A percentile compares a stretch with the other conserved stretches of the same genome.
phyloP scores from a whole-genome alignment of 2,113 vertebrate species.

The Morone chrysops region DNA sequence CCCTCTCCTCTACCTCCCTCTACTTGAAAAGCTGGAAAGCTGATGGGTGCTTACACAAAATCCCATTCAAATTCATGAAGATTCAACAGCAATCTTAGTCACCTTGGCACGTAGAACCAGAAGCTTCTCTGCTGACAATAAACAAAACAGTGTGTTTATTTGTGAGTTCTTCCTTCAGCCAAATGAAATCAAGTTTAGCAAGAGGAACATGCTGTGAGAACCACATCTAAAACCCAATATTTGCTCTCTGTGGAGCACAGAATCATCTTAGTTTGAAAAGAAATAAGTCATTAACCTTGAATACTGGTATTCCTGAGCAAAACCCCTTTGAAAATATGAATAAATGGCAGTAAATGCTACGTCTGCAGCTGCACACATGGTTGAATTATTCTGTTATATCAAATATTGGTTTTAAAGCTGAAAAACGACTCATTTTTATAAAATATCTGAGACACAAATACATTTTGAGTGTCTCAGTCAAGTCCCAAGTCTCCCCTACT shows the following conservation, averaged over 20 bases:
- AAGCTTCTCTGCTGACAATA: not conserved
- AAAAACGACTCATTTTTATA: not conserved
- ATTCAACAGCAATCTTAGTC: not conserved
- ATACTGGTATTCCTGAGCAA: not conserved
- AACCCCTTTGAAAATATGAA: not conserved
- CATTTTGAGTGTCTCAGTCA: not conserved
- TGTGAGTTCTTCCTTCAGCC: not conserved
- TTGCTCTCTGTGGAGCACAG: not conserved
- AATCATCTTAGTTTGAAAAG: not conserved
- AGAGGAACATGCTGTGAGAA: not conserved
- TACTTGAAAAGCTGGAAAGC: no score
- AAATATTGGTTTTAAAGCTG: not conserved
- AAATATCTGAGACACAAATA: no score
- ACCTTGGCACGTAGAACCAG: not conserved
- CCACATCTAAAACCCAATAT: not conserved
- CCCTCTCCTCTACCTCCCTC: not conserved
- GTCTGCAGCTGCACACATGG: not conserved
- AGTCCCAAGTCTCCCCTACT: not conserved
- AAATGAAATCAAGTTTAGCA: not conserved
- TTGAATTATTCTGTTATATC: not conserved
- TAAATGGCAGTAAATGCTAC: not conserved
- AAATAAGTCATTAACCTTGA: not conserved
- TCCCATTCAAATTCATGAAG: not conserved
- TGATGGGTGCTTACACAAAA: not conserved
- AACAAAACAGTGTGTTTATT: not conserved